Evolutionary conservation across 2,113 vertebrate species (phyloP).

Genomic region (Vulpes lagopus): DNA sequence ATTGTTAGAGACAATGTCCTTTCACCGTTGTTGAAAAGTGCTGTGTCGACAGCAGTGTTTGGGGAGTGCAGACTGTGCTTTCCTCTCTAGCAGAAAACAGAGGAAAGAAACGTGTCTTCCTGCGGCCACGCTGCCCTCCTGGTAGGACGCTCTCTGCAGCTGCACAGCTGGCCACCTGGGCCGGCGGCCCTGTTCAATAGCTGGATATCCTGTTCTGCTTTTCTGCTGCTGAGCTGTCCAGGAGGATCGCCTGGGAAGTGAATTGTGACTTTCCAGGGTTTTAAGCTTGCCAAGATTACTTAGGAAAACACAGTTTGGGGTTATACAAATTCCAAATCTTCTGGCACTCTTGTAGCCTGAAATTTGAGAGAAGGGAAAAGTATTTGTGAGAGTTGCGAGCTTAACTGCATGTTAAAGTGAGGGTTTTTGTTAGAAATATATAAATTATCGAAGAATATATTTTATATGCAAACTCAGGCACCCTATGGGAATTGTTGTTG

Average conservation of each 20-base stretch:
- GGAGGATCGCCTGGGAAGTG: constrained; percentile 82
- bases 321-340: constrained; percentile 68
- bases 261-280: constrained; percentile 88
- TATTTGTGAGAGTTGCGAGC: constrained; percentile 39
- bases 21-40: constrained; percentile 78
- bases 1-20: constrained; percentile 68
- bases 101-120: constrained; percentile 90
- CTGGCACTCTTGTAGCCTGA: constrained; percentile 68
- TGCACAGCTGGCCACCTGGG: constrained; percentile 89
- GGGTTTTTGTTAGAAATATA: constrained; percentile 46
- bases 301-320: constrained; percentile 74
- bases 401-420: constrained; percentile 1
- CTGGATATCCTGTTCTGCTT: constrained; percentile 94
- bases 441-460: neutral
- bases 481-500: neutral
- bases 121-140: constrained; percentile 88
- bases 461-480: neutral
- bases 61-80: constrained; percentile 68
- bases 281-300: constrained; percentile 84
- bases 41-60: constrained; percentile 81
- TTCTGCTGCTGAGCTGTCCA: constrained; percentile 84
- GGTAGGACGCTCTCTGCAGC: constrained; percentile 91
- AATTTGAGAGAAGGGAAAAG: constrained; percentile 69
- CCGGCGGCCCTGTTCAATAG: constrained; percentile 91
- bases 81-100: constrained; percentile 87